A percentile compares a stretch with the other conserved stretches of the same genome.
These are phyloP conservation scores for Peromyscus maniculatus DNA, from an alignment of 2,113 vertebrate genomes.

Conservation along the genomic window DNA sequence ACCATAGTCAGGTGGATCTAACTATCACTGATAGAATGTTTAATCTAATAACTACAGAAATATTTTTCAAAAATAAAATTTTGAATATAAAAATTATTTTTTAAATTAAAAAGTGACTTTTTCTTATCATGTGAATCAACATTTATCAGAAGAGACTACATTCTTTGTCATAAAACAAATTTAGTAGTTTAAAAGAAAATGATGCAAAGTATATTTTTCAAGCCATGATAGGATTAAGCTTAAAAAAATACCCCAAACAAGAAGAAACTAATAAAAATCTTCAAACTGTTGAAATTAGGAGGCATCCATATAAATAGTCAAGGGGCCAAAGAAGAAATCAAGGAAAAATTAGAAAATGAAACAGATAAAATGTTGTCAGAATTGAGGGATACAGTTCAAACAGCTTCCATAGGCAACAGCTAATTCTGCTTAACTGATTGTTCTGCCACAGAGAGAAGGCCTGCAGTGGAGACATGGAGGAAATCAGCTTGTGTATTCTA, in stretches of 20 bases:
- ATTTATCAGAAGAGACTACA: background rate
- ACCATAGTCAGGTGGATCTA: background rate
- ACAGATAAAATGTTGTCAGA: background rate
- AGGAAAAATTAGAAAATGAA: background rate
- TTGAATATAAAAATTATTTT: background rate
- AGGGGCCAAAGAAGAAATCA: background rate
- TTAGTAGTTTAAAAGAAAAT: background rate
- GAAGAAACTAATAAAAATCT: background rate
- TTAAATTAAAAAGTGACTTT: background rate
- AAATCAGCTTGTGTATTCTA: background rate
- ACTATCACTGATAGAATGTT: background rate
- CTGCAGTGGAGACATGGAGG: background rate
- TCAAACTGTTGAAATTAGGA: background rate
- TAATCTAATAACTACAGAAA: background rate
- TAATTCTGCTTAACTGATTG: background rate
- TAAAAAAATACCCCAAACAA: background rate
- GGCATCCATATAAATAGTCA: background rate
- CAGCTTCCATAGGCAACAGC: background rate
- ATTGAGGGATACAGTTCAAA: background rate
- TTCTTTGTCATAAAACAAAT: slow-evolving; percentile 9
- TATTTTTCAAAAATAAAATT: background rate
- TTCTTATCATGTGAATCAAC: background rate
- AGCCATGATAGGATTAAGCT: background rate
- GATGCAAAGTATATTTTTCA: background rate
- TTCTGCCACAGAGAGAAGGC: background rate